These are phyloP conservation scores for Porites rus DNA, from an alignment of 92 coral and sea anemone genomes.

Conservation along the genomic window DNA sequence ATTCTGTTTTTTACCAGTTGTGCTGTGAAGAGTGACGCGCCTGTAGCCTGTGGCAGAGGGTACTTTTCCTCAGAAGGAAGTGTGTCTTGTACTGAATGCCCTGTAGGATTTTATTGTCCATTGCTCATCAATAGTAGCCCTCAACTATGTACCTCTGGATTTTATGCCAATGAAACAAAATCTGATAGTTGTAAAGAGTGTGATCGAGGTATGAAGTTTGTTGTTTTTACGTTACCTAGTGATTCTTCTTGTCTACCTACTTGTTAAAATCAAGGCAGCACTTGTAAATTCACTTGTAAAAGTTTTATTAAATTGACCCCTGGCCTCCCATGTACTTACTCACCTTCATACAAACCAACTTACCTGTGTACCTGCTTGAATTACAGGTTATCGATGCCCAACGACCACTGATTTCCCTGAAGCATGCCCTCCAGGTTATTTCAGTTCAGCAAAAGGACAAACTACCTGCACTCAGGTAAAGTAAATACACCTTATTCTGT, in stretches of 20 bases:
- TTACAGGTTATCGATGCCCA: slow-evolving; percentile 87
- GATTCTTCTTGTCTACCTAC: not conserved
- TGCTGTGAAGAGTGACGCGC: slow-evolving; percentile 25
- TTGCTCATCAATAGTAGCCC: slow-evolving; percentile 61
- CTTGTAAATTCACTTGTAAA: too few species aligned
- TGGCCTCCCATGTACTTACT: too few species aligned
- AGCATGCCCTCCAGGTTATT: slow-evolving; percentile 91
- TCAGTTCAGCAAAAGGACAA: slow-evolving; percentile 76
- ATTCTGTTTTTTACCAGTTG: slow-evolving; percentile 1
- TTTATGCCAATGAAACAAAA: slow-evolving; percentile 79
- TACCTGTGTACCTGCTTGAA: not conserved
- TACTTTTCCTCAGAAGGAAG: slow-evolving; percentile 71
- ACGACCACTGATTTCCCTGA: slow-evolving; percentile 67
- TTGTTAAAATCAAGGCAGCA: too few species aligned
- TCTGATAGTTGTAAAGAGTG: slow-evolving; percentile 79
- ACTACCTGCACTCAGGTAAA: slow-evolving; percentile 82
- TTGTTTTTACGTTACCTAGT: not conserved
- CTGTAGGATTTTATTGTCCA: slow-evolving; percentile 90
- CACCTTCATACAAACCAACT: not conserved
- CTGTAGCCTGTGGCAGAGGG: slow-evolving; percentile 72
- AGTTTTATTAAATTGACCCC: too few species aligned
- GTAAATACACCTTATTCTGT: not conserved
- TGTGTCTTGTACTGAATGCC: slow-evolving; percentile 74
- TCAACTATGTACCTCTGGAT: slow-evolving; percentile 83
- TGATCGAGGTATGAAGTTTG: slow-evolving; percentile 74